These are phyloP conservation scores for Perca schrenkii DNA, from an alignment of 2,113 vertebrate species.

Conservation along the genomic window DNA sequence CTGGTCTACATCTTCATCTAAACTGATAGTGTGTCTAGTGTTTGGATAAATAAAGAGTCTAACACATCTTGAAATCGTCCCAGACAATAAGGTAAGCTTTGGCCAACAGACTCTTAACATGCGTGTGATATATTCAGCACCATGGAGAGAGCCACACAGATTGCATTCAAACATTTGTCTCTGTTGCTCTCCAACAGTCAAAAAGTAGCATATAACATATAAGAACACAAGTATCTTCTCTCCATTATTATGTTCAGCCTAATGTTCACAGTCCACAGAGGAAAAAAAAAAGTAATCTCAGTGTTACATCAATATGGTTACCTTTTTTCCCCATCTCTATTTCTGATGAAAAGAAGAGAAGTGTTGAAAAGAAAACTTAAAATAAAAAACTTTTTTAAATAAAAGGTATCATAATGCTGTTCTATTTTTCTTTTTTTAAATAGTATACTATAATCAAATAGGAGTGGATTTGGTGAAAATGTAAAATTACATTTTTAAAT, in stretches of 20 bases:
- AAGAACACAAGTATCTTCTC: background rate
- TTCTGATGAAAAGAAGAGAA: background rate
- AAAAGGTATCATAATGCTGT: background rate
- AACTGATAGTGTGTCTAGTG: background rate
- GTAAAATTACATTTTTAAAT: background rate
- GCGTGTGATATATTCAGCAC: slow-evolving; percentile 1
- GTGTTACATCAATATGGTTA: too few relatives aligned
- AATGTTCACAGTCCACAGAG: background rate
- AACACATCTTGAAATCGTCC: background rate
- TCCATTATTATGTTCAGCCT: background rate
- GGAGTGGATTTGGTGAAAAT: background rate
- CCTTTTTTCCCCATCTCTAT: too few relatives aligned
- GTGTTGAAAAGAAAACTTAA: background rate
- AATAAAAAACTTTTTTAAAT: background rate
- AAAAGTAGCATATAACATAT: background rate
- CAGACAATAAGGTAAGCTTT: background rate
- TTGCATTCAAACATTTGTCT: background rate
- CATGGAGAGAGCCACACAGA: background rate
- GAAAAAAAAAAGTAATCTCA: background rate
- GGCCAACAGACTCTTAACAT: background rate
- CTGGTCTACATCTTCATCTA: background rate
- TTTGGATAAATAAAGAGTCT: background rate
- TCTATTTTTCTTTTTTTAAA: background rate
- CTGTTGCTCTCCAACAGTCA: slow-evolving; percentile 10
- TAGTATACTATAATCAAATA: background rate